Base-by-base conservation (phyloP, 1,140 invertebrate species). In the Drosophila pseudoobscura region DNA sequence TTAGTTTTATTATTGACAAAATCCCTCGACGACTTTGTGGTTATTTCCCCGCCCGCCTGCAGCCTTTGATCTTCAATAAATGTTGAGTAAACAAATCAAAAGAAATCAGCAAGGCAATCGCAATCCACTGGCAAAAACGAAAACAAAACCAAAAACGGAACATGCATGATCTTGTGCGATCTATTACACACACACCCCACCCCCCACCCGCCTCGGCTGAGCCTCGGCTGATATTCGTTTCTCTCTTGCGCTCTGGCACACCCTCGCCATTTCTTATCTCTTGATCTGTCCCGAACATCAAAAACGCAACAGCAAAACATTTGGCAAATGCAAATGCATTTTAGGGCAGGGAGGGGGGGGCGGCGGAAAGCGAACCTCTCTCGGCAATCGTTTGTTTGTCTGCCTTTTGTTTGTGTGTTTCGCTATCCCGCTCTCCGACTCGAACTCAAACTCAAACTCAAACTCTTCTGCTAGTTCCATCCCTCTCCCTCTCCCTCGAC, bases 1-100 rank as follows among this genome's bases (percentile, higher is more conserved):
- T 76, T 76, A 66, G 66, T 64, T 52, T 77, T 72, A 71, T 73
- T 80, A 76, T 82, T 82, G 78, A 75, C 74, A 80, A 76, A 80
- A 76, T 45, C 55, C 70, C 60, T 24, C 49, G 35, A 13, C 35
- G 35, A 39, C 35, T 29, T 65, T 69, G 52, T 31, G 57, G 39
- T 52, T 50, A 68, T 61, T 70, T 69, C 17, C 17, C 17, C 17
- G 17, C 17, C 17, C 17, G 17, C 17, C 45, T 11, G 9, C 35
- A 39, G 69, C 71, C 80, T 85, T 85, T 85, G 80, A 85, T 85
- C 82, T 85, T 85, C 52, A 85, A 80, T 87, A 85, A 87, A 80
- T 87, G 76, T 73, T 75, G 74, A 85, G 68, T 78, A 85, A 85
- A 85, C 80, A 85, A 85, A 85, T 87, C 80, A 87, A 73, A 76